Evolutionary conservation across 2,888 invertebrate genomes (phyloP).

Genomic region (Thera obeliscata): DNA sequence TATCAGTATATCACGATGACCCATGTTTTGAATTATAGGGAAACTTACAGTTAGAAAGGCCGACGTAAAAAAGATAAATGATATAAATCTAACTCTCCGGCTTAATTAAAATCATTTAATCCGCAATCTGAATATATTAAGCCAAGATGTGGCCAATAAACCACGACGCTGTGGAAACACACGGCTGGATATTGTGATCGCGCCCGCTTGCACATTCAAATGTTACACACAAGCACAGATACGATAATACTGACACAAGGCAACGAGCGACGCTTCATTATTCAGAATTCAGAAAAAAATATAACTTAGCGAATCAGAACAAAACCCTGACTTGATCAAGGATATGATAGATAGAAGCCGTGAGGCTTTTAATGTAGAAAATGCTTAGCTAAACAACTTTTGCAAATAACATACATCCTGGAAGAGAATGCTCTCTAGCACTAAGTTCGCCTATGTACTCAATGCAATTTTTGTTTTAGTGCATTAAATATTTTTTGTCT

Average conservation of each 20-base stretch:
- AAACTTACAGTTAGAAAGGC: slow-evolving; percentile 57
- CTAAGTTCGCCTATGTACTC: no score
- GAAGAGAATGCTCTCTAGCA: no score
- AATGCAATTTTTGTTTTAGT: no score
- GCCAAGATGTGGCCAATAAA: slow-evolving; percentile 66
- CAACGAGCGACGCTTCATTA: no score
- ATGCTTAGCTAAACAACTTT: no score
- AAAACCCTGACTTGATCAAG: no score
- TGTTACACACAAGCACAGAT: not conserved
- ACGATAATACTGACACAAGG: no score
- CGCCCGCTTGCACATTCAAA: slow-evolving; percentile 13
- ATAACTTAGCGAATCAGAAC: no score
- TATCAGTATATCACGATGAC: slow-evolving; percentile 46
- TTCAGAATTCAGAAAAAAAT: not conserved
- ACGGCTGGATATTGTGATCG: slow-evolving; percentile 43
- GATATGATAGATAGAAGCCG: no score
- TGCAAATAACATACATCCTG: no score
- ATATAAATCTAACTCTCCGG: slow-evolving; percentile 62
- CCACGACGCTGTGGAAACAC: slow-evolving; percentile 58
- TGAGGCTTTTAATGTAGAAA: no score
- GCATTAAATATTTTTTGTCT: no score
- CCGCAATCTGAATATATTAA: slow-evolving; percentile 78
- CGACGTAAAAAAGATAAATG: slow-evolving; percentile 52
- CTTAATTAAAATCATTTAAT: slow-evolving; percentile 79
- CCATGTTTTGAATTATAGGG: slow-evolving; percentile 47